Percentiles rank a stretch among this genome's conserved stretches.
Conservation (phyloP, 2,797 vertebrate species). For the Tapera naevia region DNA sequence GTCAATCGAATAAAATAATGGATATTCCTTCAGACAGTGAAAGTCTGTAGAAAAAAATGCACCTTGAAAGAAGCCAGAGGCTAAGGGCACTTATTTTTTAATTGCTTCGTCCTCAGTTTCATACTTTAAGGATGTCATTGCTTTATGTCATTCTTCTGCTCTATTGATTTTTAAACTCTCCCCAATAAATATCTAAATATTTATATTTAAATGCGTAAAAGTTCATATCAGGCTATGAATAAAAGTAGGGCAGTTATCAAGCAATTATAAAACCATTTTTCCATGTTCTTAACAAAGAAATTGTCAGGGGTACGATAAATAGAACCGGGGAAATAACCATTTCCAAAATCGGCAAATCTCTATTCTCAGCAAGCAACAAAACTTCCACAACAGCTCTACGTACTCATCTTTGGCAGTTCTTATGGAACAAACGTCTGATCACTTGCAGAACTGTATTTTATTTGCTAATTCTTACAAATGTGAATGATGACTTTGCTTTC, state of each 20-base stretch:
- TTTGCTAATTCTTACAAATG: no score
- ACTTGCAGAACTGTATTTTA: no score
- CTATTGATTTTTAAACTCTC: no score
- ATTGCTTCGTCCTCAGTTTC: no score
- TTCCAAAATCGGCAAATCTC: slow-evolving; percentile 40
- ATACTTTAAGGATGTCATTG: no score
- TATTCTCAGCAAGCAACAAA: neutral
- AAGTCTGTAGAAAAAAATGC: no score
- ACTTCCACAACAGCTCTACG: neutral
- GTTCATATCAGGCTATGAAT: neutral
- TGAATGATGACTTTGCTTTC: no score
- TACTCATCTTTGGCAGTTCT: neutral
- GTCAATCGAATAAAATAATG: no score
- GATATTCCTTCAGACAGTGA: no score
- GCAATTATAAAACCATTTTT: neutral
- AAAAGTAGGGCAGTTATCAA: neutral
- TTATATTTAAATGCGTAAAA: neutral
- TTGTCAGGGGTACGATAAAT: neutral
- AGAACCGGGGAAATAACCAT: neutral
- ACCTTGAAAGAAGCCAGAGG: no score
- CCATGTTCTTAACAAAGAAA: neutral
- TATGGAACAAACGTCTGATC: neutral
- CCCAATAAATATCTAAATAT: neutral
- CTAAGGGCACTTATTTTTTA: no score
- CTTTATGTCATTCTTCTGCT: no score